Conservation (phyloP, 1,140 invertebrate genomes). For the Pseudomyrmex cubaensis region DNA sequence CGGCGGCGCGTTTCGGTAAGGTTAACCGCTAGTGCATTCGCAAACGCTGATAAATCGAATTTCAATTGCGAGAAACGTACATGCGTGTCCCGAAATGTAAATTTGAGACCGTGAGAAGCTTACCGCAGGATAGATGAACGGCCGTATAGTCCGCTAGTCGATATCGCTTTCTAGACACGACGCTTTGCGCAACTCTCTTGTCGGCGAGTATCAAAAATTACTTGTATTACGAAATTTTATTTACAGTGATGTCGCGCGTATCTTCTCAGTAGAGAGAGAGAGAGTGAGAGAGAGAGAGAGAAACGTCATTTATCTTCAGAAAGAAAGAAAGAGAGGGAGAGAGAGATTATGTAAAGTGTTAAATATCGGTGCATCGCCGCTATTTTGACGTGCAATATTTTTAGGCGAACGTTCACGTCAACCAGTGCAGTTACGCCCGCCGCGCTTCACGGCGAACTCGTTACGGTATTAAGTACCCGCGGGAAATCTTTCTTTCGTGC, state of each 20-base stretch:
- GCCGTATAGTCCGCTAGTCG: neutral
- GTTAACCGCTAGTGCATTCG: slow-evolving; percentile 48
- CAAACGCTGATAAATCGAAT: slow-evolving; percentile 58
- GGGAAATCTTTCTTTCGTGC: slow-evolving; percentile 54
- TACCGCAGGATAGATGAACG: slow-evolving; percentile 11
- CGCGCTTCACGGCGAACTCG: slow-evolving; percentile 34
- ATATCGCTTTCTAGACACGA: neutral
- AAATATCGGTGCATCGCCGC: too few relatives aligned
- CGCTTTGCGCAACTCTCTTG: neutral
- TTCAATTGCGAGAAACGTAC: slow-evolving; percentile 44
- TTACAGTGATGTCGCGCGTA: too few relatives aligned
- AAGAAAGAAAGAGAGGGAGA: too few relatives aligned
- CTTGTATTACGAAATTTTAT: neutral
- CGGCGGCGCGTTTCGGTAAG: slow-evolving; percentile 34
- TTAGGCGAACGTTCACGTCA: neutral
- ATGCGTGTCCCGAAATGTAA: slow-evolving; percentile 39
- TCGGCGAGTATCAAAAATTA: neutral
- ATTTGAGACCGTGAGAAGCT: slow-evolving; percentile 16
- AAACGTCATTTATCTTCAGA: too few relatives aligned
- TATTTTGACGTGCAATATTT: neutral
- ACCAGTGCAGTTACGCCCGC: neutral
- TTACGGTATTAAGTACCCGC: slow-evolving; percentile 48
- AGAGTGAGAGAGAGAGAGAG: too few relatives aligned
- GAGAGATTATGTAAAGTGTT: too few relatives aligned
- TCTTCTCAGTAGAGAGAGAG: too few relatives aligned